phyloP scores from a whole-genome alignment of 2,113 vertebrate species.

The Chaetodon trifascialis region DNA sequence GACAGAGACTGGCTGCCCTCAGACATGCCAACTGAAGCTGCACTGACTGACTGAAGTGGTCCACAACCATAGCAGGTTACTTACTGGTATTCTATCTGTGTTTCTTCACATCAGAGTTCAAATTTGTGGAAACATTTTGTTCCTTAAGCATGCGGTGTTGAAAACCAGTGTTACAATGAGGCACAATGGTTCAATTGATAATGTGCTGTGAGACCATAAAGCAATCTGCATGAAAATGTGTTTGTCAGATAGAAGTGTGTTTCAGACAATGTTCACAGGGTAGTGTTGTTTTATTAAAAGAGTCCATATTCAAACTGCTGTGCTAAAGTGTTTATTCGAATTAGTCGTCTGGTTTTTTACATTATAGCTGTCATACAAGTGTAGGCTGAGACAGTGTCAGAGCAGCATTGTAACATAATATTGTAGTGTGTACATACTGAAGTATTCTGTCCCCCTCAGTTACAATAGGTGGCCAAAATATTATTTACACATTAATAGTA shows the following conservation, averaged over 20 bases:
- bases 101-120: slow-evolving; percentile 2
- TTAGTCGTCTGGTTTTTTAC: neutral
- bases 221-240: neutral
- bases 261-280: slow-evolving; percentile 8
- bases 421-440: neutral
- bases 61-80: neutral
- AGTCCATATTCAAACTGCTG: neutral
- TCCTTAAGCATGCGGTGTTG: neutral
- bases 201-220: neutral
- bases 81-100: neutral
- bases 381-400: neutral
- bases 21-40: slow-evolving; percentile 56
- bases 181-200: neutral
- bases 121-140: neutral
- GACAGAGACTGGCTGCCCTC: slow-evolving; percentile 81
- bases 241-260: neutral
- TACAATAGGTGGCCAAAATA: neutral
- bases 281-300: slow-evolving; percentile 32
- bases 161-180: slow-evolving; percentile 13
- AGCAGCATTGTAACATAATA: neutral
- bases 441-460: neutral
- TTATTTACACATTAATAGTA: neutral
- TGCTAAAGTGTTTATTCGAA: slow-evolving; percentile 1
- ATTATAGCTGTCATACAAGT: neutral
- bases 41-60: neutral